Conservation (phyloP, 1,140 invertebrate species). For the Magallana angulata region DNA sequence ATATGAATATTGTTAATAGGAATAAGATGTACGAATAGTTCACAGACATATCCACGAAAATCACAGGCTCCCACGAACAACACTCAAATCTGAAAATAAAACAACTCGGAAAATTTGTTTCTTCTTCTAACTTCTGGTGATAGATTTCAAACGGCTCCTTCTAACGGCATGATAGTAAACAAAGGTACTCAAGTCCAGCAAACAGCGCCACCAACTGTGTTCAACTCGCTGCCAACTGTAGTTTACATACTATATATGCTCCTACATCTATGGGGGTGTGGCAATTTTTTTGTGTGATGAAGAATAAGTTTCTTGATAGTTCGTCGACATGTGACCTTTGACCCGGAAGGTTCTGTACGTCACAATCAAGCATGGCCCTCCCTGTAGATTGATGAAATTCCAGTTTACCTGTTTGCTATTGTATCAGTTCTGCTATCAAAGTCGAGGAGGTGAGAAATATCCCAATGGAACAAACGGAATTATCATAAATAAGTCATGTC, state of each 20-base stretch:
- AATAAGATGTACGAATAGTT: slow-evolving; percentile 21
- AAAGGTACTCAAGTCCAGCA: not conserved
- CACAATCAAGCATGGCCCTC: not conserved
- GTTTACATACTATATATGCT: slow-evolving; percentile 32
- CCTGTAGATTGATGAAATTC: not conserved
- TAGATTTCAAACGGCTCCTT: not conserved
- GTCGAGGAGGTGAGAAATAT: slow-evolving; percentile 17
- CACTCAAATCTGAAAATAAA: slow-evolving; percentile 10
- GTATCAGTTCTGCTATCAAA: slow-evolving; percentile 20
- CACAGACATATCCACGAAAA: slow-evolving; percentile 21
- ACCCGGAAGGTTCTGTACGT: slow-evolving; percentile 7
- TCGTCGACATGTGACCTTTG: not conserved
- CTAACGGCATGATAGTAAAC: not conserved
- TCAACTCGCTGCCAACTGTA: not conserved
- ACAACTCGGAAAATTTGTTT: not conserved
- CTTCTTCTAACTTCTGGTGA: not conserved
- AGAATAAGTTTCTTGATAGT: not conserved
- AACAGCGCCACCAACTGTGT: not conserved
- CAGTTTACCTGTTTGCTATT: not conserved
- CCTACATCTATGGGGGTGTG: slow-evolving; percentile 16
- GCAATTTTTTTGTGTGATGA: not conserved
- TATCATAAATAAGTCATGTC: slow-evolving; percentile 24
- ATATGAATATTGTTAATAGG: slow-evolving; percentile 29
- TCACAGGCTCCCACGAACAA: not conserved
- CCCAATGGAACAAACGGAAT: slow-evolving; percentile 15